Base-by-base conservation (phyloP, 2,113 vertebrate species). In the Rostratula benghalensis region DNA sequence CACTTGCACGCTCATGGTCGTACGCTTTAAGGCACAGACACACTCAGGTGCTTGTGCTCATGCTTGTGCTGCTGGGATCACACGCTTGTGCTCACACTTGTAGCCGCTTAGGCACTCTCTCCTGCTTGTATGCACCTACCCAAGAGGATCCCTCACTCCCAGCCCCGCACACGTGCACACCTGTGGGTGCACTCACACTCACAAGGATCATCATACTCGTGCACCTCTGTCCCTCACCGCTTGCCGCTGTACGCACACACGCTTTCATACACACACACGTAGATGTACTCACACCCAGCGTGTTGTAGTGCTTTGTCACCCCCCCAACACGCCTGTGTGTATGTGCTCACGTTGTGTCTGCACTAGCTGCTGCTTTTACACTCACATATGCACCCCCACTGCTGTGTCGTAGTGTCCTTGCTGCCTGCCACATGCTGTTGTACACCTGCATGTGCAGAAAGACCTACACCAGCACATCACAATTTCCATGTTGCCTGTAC, bases 221-320 rank as follows among this genome's bases (percentile, higher is more conserved):
- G 39, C 28, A 3, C 12, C 23, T 11, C 6, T 13, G 27, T 65
- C 65, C 57, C 51, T 83, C 48, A 22, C 30, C 2, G 3, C 65
- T 67, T 48, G 19, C 53, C 7, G 1, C 59, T 41, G 8, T 6
- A 4, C n/a, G 7, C 28, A 27, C 37, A 18, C 46, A 43, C 43
- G 0, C 28, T 65, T 60, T 12, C 13, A 7, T 11, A 31, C 43
- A 15, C 0, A 0, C 43, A 50, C 11, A 7, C 6, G 1, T 11
- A 4, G 4, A 9, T 5, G 1, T 50, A 23, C 65, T 70, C 24
- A 19, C 13, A 35, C 56, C 15, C 67, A 53, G 57, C 1, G 0
- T 35, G 3, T 11, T 30, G 45, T 59, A 53, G 50, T 28, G 51
- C 57, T 80, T 45, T 91, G 77, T 65, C 46, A n/a, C 33, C 46